Conservation (phyloP, 2,113 vertebrate species). For the Tylochromis polylepis region DNA sequence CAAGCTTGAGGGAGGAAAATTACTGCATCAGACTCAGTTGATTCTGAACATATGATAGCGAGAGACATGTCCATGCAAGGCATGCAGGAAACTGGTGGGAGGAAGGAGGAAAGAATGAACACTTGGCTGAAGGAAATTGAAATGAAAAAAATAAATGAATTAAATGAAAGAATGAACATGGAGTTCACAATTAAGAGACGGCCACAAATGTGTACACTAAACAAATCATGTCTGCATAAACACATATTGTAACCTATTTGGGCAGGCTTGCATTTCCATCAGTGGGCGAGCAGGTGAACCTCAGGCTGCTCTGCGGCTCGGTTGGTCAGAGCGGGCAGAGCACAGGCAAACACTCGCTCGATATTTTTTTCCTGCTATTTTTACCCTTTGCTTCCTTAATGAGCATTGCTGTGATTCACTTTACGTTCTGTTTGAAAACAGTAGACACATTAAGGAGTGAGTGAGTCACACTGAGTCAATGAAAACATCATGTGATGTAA, state of each 20-base stretch:
- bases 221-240: conserved; percentile 35
- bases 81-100: neutral
- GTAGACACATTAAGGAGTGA: conserved; percentile 1
- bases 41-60: neutral
- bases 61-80: neutral
- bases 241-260: conserved; percentile 11
- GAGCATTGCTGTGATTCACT: conserved; percentile 1
- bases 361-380: conserved; percentile 29
- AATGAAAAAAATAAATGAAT: neutral
- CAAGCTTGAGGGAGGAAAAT: neutral
- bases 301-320: conserved; percentile 3
- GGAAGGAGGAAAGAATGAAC: conserved; percentile 4
- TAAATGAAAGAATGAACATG: neutral
- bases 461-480: conserved; percentile 42
- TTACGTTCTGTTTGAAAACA: neutral
- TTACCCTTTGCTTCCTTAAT: conserved; percentile 4
- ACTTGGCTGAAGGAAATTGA: neutral
- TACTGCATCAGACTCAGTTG: neutral
- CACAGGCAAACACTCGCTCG: neutral
- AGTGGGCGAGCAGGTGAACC: conserved; percentile 33
- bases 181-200: neutral
- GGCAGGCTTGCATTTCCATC: neutral
- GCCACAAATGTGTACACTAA: conserved; percentile 18
- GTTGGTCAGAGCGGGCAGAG: neutral
- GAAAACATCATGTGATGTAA: conserved; percentile 42